Evolutionary conservation across 2,113 vertebrate species (phyloP), one percentile per base, ranked within the genome.

Genomic region (Cavia aperea): DNA sequence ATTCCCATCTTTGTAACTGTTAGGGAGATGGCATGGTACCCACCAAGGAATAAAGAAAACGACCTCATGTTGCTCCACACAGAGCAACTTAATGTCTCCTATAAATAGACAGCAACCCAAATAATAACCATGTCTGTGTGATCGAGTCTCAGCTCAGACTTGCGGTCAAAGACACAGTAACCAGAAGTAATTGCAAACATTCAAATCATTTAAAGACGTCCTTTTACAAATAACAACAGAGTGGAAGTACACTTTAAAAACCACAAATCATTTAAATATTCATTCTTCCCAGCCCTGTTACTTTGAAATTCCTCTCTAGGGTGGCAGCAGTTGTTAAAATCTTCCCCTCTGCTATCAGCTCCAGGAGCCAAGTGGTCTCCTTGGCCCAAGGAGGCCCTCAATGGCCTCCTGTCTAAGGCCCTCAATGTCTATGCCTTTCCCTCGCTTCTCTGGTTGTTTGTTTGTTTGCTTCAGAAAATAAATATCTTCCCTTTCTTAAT

Each of bases 211-310:
- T 90, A 88, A 94, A 92, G 72, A 90, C n/a, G 33, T 65, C 46
- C 31, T 88, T 66, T 82, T 24, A 36, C 43, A 93, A 90, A 85
- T 85, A n/a, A 7, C 75, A 83, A 70, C 19, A 77, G 21, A 8
- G 36, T 77, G 10, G 54, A 93, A 92, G 46, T 63, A 81, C 7
- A 93, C n/a, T 94, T 87, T 46, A 49, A 81, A 94, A 96, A 85
- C 85, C 62, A 66, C 56, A 81, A 51, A 66, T 51, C 65, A 31
- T 82, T 83, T 82, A 92, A 78, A 79, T 88, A 93, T 81, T 78
- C 58, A 75, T 89, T 91, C 54, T 86, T 4, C 16, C 43, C 24
- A 7, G 58, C 58, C 60, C 46, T 68, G 19, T 62, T 84, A 62
- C 18, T 81, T 43, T 33, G 70, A 60, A 46, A n/a, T 72, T 68